Percentiles rank a stretch among this genome's conserved stretches.
These are phyloP conservation scores for Leptodactylus fuscus DNA, from an alignment of 2,113 vertebrate species.

Conservation along the genomic window DNA sequence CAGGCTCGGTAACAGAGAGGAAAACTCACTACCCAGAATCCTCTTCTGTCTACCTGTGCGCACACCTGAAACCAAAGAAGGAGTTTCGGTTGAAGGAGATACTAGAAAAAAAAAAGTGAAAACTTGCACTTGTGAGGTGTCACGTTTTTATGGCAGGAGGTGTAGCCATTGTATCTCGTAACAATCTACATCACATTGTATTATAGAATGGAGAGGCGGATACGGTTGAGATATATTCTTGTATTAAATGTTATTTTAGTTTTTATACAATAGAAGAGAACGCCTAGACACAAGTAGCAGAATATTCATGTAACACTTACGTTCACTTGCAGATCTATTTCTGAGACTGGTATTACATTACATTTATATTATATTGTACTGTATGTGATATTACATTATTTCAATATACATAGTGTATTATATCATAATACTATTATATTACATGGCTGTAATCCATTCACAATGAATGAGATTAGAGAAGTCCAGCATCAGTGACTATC, in stretches of 20 bases:
- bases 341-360: not conserved
- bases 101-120: conserved; percentile 55
- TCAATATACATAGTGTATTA: too few species aligned
- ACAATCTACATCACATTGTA: not conserved
- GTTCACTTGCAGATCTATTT: not conserved
- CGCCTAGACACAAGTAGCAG: not conserved
- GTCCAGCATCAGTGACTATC: too few species aligned
- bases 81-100: conserved; percentile 67
- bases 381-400: too few species aligned
- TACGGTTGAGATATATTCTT: not conserved
- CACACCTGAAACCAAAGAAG: conserved; percentile 71
- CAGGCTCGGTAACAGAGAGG: conserved; percentile 42
- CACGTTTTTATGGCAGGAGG: not conserved
- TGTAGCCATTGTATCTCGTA: not conserved
- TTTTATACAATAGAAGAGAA: not conserved
- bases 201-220: not conserved
- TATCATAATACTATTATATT: too few species aligned
- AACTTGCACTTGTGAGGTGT: conserved; percentile 50
- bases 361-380: too few species aligned
- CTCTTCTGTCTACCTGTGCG: conserved; percentile 52
- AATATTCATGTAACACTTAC: not conserved
- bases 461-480: too few species aligned
- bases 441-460: too few species aligned
- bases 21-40: conserved; percentile 74
- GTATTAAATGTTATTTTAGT: not conserved